Conservation (phyloP, 2,797 vertebrate genomes). For the Labroides dimidiatus region DNA sequence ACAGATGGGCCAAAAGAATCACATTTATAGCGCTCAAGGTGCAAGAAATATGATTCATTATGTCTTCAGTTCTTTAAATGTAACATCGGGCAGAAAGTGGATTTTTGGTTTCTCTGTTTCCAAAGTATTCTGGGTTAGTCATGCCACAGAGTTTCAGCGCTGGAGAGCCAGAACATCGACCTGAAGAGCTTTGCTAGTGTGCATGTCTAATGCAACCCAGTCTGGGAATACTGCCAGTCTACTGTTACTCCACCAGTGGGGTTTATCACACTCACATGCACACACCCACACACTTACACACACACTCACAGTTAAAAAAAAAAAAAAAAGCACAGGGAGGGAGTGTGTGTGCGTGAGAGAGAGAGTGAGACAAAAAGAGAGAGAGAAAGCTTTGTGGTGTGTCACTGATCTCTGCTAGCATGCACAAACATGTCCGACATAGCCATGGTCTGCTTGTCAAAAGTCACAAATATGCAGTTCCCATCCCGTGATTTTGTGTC, state of each 20-base stretch:
- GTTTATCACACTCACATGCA: conserved; percentile 77
- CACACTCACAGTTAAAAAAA: conserved; percentile 32
- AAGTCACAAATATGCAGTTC: conserved; percentile 79
- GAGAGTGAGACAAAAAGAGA: conserved; percentile 46
- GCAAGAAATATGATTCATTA: conserved; percentile 31
- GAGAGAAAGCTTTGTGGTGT: conserved; percentile 71
- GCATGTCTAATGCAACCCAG: conserved; percentile 81
- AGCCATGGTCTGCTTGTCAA: conserved; percentile 77
- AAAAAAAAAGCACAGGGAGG: conserved; percentile 19
- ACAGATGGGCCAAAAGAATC: conserved; percentile 1
- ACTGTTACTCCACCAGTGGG: conserved; percentile 81
- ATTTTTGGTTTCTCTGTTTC: conserved; percentile 64
- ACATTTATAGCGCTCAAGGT: background rate
- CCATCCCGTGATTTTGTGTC: conserved; percentile 59
- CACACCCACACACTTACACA: conserved; percentile 61
- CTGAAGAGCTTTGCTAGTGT: conserved; percentile 81
- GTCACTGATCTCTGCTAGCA: conserved; percentile 78
- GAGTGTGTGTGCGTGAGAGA: conserved; percentile 23
- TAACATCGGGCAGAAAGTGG: conserved; percentile 50
- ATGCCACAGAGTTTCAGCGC: conserved; percentile 67
- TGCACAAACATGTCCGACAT: conserved; percentile 77
- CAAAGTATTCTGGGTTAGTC: conserved; percentile 65
- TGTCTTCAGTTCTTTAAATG: conserved; percentile 45
- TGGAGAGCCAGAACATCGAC: conserved; percentile 76
- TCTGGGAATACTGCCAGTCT: conserved; percentile 83